These are phyloP conservation scores for Enteromius argenteus DNA, from an alignment of 2,797 vertebrate species.

Conservation along the genomic window DNA sequence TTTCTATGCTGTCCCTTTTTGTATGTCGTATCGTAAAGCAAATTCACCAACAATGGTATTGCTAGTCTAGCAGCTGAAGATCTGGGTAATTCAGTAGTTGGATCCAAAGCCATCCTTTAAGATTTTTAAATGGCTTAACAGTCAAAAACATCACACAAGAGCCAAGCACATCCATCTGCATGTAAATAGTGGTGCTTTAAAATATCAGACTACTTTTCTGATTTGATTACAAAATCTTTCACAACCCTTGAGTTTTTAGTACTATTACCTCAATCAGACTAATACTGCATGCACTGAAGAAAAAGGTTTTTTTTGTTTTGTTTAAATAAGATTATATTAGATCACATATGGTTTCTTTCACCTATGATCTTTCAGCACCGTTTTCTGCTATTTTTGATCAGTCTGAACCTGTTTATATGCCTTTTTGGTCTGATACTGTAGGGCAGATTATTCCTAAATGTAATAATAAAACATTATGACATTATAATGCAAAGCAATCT, in stretches of 20 bases:
- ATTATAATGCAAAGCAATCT: neutral
- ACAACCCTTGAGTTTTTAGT: too few species aligned
- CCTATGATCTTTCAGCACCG: neutral
- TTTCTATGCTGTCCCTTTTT: neutral
- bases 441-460: neutral
- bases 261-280: too few species aligned
- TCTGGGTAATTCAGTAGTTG: neutral
- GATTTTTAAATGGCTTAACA: neutral
- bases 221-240: too few species aligned
- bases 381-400: neutral
- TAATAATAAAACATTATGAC: neutral
- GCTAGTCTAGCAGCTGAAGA: neutral
- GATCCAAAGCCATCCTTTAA: neutral
- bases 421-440: neutral
- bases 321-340: neutral
- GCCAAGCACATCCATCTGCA: neutral
- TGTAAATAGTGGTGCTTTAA: neutral
- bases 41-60: neutral
- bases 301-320: neutral
- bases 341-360: neutral
- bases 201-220: too few species aligned
- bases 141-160: neutral
- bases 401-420: neutral
- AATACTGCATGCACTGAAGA: too few species aligned
- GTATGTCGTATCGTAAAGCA: neutral